A percentile compares a stretch with the other conserved stretches of the same genome.
phyloP scores from a whole-genome alignment of 2,797 vertebrate genomes.

The Darevskia nairensis region DNA sequence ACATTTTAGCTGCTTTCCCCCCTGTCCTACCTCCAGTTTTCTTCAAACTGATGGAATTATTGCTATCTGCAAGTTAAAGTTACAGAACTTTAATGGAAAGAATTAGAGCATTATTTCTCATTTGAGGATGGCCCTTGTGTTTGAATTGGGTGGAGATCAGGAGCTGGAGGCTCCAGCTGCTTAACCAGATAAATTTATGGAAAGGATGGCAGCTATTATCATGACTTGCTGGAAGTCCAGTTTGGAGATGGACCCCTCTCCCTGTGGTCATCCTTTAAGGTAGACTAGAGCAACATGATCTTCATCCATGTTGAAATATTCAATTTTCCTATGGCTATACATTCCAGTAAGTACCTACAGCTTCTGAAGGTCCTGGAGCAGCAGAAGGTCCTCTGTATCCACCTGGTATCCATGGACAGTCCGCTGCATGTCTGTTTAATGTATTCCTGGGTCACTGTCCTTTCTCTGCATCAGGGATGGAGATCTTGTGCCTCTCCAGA shows the following conservation, averaged over 20 bases:
- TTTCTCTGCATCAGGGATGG: background rate
- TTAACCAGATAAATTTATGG: background rate
- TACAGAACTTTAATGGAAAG: background rate
- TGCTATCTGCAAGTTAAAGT: background rate
- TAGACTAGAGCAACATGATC: background rate
- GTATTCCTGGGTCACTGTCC: background rate
- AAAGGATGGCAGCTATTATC: background rate
- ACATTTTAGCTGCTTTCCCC: background rate
- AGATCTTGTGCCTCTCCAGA: background rate
- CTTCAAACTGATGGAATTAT: background rate
- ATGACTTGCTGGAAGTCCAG: background rate
- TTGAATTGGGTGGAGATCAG: background rate
- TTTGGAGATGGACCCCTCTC: too few species aligned
- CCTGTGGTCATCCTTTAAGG: background rate
- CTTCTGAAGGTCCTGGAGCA: background rate
- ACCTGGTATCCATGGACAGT: background rate
- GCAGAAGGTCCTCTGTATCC: background rate
- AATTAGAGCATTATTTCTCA: background rate
- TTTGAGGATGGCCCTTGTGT: background rate
- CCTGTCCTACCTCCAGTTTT: background rate
- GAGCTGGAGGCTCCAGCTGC: background rate
- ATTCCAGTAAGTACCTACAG: background rate
- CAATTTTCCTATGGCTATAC: background rate
- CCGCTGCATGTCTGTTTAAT: background rate
- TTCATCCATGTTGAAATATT: background rate